These are phyloP conservation scores for Archivesica marissinica DNA, from an alignment of 1,140 invertebrate species.

Conservation along the genomic window DNA sequence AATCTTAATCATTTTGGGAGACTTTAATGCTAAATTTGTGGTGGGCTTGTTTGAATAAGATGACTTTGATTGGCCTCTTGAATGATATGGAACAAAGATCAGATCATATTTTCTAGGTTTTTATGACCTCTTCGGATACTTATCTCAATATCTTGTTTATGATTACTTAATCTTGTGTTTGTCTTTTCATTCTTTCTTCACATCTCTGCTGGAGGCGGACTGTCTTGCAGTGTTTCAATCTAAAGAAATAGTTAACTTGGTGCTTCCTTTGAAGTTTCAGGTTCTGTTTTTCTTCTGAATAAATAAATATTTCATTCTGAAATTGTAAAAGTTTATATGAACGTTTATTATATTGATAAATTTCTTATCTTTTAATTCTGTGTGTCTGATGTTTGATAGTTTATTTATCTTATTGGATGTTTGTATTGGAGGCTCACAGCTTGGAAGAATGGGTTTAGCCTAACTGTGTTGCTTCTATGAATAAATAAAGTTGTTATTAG, in stretches of 20 bases:
- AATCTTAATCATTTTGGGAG: conserved; percentile 19
- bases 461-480: too few species aligned
- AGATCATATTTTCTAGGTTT: conserved; percentile 13
- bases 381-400: too few species aligned
- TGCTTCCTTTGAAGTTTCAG: not conserved
- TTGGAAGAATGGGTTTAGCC: not conserved
- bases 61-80: conserved; percentile 23
- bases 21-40: conserved; percentile 5
- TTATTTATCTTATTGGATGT: too few species aligned
- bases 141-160: conserved; percentile 24
- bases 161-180: conserved; percentile 38
- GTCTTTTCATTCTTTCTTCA: not conserved
- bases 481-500: too few species aligned
- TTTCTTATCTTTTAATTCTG: conserved; percentile 6
- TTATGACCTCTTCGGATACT: not conserved
- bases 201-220: not conserved
- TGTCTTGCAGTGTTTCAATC: not conserved
- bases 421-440: too few species aligned
- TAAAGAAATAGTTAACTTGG: not conserved
- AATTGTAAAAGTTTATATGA: conserved; percentile 11
- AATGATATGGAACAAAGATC: conserved; percentile 23
- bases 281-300: conserved; percentile 1
- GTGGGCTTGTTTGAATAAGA: conserved; percentile 22
- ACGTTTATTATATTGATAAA: conserved; percentile 18
- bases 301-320: conserved; percentile 11